Percentiles rank a stretch among this genome's conserved stretches.
These are phyloP conservation scores for Diarsia mendica DNA, from an alignment of 2,888 invertebrate genomes.

Conservation along the genomic window DNA sequence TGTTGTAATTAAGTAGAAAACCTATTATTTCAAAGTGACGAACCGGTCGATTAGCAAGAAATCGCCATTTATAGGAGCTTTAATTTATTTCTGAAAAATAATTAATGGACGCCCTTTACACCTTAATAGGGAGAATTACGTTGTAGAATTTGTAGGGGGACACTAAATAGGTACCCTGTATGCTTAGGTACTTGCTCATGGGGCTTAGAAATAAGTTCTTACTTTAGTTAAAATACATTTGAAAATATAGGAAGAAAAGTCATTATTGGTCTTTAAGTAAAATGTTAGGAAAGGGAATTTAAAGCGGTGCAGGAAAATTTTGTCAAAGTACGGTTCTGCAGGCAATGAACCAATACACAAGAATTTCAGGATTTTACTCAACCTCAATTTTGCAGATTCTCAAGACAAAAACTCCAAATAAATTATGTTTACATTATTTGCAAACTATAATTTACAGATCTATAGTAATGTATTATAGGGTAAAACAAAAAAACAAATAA, in stretches of 20 bases:
- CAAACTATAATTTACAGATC: no score
- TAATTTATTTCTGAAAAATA: slow-evolving; percentile 39
- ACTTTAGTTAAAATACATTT: neutral
- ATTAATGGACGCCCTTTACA: slow-evolving; percentile 58
- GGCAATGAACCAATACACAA: neutral
- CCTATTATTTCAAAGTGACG: neutral
- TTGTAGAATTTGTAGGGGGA: neutral
- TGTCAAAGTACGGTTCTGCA: neutral
- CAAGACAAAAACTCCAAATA: no score
- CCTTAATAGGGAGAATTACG: slow-evolving; percentile 23
- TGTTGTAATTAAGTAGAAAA: slow-evolving; percentile 19
- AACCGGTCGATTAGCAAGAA: slow-evolving; percentile 31
- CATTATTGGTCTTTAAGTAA: neutral
- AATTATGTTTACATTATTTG: no score
- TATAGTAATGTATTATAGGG: no score
- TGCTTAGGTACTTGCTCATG: neutral
- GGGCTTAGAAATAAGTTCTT: neutral
- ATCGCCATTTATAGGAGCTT: slow-evolving; percentile 34
- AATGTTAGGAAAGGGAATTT: neutral
- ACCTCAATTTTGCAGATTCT: neutral
- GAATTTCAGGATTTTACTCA: neutral
- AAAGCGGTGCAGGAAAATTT: neutral
- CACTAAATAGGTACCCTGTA: neutral
- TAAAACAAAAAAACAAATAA: no score
- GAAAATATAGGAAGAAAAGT: neutral